Evolutionary conservation across 2,888 invertebrate genomes (phyloP).

Genomic region (Cephus rjabovi): DNA sequence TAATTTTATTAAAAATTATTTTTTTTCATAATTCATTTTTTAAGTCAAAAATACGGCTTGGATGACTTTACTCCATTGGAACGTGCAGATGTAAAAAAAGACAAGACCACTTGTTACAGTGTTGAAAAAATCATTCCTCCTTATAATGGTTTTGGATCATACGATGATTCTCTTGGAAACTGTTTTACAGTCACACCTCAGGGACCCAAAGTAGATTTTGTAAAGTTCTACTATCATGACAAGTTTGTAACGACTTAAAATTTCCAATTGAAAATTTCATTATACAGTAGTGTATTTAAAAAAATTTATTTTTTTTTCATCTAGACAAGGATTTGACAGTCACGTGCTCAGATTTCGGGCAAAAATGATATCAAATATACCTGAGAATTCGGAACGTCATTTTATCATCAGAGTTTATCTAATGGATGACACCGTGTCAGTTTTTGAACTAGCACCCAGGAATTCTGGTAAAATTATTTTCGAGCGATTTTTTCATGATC

Average conservation of each 20-base stretch:
- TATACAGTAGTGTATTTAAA: background rate
- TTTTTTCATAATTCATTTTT: background rate
- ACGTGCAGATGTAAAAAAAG: constrained; percentile 53
- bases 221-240: constrained; percentile 85
- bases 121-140: constrained; percentile 72
- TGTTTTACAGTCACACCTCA: constrained; percentile 85
- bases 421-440: constrained; percentile 85
- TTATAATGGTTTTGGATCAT: constrained; percentile 91
- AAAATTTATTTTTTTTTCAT: constrained; percentile 37
- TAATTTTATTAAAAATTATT: background rate
- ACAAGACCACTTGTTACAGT: constrained; percentile 51
- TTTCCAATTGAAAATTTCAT: background rate
- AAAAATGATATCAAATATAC: constrained; percentile 78
- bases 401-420: constrained; percentile 87
- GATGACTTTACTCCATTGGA: constrained; percentile 75
- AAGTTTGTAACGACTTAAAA: constrained; percentile 66
- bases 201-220: constrained; percentile 80
- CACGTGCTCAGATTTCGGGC: constrained; percentile 84
- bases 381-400: constrained; percentile 74
- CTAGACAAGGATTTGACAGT: constrained; percentile 78
- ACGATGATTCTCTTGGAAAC: constrained; percentile 90
- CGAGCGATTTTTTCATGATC: constrained; percentile 5
- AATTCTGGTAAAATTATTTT: constrained; percentile 72
- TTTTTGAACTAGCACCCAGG: constrained; percentile 81
- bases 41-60: constrained; percentile 60